Percentiles rank a stretch among this genome's conserved stretches.
phyloP scores from a whole-genome alignment of 2,113 vertebrate species.

The Mystacornis crossleyi region DNA sequence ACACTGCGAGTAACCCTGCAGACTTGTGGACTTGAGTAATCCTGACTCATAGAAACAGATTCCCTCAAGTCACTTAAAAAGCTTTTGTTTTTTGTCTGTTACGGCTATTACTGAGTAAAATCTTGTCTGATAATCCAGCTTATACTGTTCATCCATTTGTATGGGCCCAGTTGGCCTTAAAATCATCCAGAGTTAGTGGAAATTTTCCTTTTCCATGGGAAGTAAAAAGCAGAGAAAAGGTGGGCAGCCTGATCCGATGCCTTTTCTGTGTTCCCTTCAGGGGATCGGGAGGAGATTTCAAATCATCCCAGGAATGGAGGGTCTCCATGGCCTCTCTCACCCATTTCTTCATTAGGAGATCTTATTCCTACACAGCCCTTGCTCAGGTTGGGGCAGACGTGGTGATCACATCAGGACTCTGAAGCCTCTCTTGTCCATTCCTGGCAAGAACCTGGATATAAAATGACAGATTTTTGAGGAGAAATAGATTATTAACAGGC shows the following conservation, averaged over 20 bases:
- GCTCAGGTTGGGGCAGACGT: fast-evolving
- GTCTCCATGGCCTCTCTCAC: fast-evolving
- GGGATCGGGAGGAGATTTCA: not conserved
- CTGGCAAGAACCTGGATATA: not conserved
- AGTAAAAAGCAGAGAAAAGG: not conserved
- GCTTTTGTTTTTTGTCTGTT: not conserved
- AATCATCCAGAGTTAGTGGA: not conserved
- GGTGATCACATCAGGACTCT: not conserved
- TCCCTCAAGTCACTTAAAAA: not conserved
- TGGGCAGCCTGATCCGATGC: not conserved
- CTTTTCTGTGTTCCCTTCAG: not conserved
- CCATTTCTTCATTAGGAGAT: not conserved
- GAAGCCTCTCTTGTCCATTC: not conserved
- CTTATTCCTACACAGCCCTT: not conserved
- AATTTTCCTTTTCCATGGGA: not conserved
- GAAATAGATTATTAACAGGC: not conserved
- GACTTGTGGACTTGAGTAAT: not conserved
- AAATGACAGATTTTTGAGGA: not conserved
- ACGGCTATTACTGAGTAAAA: not conserved
- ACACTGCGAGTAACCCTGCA: not conserved
- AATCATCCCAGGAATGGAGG: not conserved
- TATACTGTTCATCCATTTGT: not conserved
- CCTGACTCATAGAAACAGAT: not conserved
- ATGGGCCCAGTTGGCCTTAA: not conserved
- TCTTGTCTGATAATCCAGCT: not conserved